Evolutionary conservation across 23 tunicate species (phyloP).

Genomic region (Aplidium turbinatum): DNA sequence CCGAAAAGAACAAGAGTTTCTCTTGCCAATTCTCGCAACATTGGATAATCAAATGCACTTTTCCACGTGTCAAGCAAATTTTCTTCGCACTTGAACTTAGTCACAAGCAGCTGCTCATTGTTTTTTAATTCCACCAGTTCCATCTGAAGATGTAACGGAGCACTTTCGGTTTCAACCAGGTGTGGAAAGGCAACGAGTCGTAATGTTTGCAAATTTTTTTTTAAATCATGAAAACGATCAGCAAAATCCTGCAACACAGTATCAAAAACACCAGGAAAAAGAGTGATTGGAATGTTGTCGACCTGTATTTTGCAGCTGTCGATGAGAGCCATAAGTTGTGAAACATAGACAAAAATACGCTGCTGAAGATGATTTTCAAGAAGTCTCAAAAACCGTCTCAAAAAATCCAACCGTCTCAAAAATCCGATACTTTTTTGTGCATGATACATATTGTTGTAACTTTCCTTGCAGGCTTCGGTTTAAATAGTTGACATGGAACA

Average conservation of each 20-base stretch:
- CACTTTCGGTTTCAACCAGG: constrained; percentile 52
- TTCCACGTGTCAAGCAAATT: constrained; percentile 37
- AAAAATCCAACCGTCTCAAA: constrained; percentile 33
- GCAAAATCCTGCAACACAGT: constrained; percentile 38
- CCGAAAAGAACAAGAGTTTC: constrained; percentile 47
- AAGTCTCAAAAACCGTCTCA: constrained; percentile 28
- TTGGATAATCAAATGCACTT: constrained; percentile 23
- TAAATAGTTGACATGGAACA: constrained; percentile 20
- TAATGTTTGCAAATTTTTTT: constrained; percentile 20
- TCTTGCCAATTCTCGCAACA: constrained; percentile 39
- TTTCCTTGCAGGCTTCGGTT: constrained; percentile 42
- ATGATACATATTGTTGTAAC: constrained; percentile 42
- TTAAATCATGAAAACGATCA: constrained; percentile 30
- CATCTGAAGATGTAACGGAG: constrained; percentile 46
- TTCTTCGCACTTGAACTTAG: constrained; percentile 38
- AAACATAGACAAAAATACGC: constrained; percentile 40
- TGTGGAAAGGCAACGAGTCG: constrained; percentile 50
- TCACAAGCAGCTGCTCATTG: constrained; percentile 28
- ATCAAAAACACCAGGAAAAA: constrained; percentile 51
- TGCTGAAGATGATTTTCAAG: constrained; percentile 36
- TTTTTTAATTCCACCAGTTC: constrained; percentile 54
- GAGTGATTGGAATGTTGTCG: constrained; percentile 30
- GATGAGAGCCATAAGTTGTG: constrained; percentile 32
- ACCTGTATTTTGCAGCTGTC: constrained; percentile 36
- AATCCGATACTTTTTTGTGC: constrained; percentile 45